phyloP scores from a whole-genome alignment of 2,888 invertebrate species.

The Sinopyrophorus schimmeli region DNA sequence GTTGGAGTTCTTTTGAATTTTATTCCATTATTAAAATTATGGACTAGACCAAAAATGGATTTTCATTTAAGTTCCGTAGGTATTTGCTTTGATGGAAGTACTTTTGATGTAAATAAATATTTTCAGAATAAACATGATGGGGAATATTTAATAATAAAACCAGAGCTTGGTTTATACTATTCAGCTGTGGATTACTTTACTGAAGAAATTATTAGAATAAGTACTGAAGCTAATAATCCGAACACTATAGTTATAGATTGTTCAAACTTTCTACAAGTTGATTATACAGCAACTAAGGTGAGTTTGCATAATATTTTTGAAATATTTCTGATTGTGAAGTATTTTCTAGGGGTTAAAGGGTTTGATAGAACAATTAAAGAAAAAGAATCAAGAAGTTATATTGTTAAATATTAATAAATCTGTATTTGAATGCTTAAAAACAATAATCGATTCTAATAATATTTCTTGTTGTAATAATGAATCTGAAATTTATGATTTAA shows the following conservation, averaged over 20 bases:
- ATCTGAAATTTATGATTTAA: slow-evolving; percentile 10
- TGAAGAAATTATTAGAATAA: slow-evolving; percentile 60
- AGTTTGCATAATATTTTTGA: not conserved
- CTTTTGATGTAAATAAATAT: slow-evolving; percentile 4
- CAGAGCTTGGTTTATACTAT: slow-evolving; percentile 70
- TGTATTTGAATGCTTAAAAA: slow-evolving; percentile 3
- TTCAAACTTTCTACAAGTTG: slow-evolving; percentile 26
- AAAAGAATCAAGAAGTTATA: slow-evolving; percentile 6
- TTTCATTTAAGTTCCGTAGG: slow-evolving; percentile 41
- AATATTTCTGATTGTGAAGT: not conserved
- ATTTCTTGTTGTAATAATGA: slow-evolving; percentile 15
- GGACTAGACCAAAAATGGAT: slow-evolving; percentile 65
- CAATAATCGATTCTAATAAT: slow-evolving; percentile 6
- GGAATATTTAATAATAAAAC: slow-evolving; percentile 63
- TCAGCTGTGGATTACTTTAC: slow-evolving; percentile 70
- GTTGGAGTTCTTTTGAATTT: slow-evolving; percentile 70
- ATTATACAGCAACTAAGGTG: slow-evolving; percentile 33
- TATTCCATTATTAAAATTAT: slow-evolving; percentile 64
- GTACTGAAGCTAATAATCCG: slow-evolving; percentile 33
- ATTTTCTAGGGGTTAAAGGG: slow-evolving; percentile 14
- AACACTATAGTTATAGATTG: slow-evolving; percentile 29
- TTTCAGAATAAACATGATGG: slow-evolving; percentile 55
- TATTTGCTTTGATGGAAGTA: slow-evolving; percentile 7
- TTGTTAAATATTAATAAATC: slow-evolving; percentile 15
- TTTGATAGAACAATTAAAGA: slow-evolving; percentile 9